Evolutionary conservation across 2,797 vertebrate genomes (phyloP), one percentile per base, ranked within the genome.

Genomic region (Heteromormyrus szaboi): DNA sequence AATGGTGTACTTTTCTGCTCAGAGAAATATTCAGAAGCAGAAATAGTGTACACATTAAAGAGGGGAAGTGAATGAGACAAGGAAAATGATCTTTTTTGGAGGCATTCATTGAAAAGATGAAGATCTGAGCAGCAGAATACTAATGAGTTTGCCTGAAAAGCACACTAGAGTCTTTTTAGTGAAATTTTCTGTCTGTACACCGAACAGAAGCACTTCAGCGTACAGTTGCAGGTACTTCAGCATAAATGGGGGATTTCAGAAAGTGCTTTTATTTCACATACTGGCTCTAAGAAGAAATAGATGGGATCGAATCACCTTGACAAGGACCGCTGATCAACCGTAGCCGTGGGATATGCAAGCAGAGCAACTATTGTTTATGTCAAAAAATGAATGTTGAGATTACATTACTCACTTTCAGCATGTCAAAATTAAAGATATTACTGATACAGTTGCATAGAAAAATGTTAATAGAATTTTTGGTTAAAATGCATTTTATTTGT

Each of bases 141-240:
- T 91, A 91, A 92, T 91, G 89, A 83, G 90, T 87, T 44, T 86
- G 72, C 79, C 84, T 88, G 89, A 90, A 90, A 91, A 89, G 89
- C 90, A 25, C 22, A 76, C 62, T 53, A 85, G 17, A 14, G 87
- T 89, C 79, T 90, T 90, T 91, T 90, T 33, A 25, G 90, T 86
- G 89, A 91, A 88, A 83, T 89, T 48, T 87, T 91, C 89, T 89
- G 53, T 76, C 91, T 91, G 89, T 89, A 87, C 65, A 88, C 89
- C 46, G 72, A 88, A 88, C 14, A 84, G 91, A 91, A 91, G 91
- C 85, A 37, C 85, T 86, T 92, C 91, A 92, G 89, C 88, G 87
- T 81, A 68, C 89, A 62, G 50, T 86, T 37, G 25, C 25, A 37
- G 29, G 14, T 56, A 86, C 85, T 86, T 54, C 50, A 76, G 88